Evolutionary conservation across 2,797 vertebrate species (phyloP), one percentile per base, ranked within the genome.

Genomic region (Danio kyathit): DNA sequence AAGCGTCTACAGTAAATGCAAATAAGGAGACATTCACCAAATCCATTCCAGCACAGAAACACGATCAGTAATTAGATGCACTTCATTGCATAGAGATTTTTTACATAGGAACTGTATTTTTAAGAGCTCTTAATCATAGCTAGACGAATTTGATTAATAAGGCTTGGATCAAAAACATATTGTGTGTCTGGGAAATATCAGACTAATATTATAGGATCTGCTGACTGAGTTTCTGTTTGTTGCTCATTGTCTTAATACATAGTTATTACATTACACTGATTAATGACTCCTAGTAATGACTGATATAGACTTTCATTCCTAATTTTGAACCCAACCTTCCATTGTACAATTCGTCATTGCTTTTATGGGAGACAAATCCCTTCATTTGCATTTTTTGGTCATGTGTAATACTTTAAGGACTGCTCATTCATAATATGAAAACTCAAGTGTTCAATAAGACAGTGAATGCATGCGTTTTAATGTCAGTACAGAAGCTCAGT

Each of bases 1-100:
- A 56, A 29, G 60, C 43, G 70, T 80, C 80, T 74, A 72, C 52
- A 81, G 57, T 57, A 56, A 60, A 85, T 81, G 82, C 69, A 84
- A 84, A 84, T 71, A 74, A 77, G 54, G 69, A 61, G 49, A 76
- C 7, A 48, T 63, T 60, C 65, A 40, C 40, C 29, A 51, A 76
- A 76, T 72, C 19, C 63, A 57, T 77, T 77, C 16, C 51, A 57
- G 52, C 41, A 51, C 51, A 19, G 64, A 61, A 82, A 75, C 60
- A 46, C 43, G 40, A 70, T 66, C 8, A 54, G 29, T 54, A n/a
- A n/a, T 73, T 46, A 73, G 13, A 44, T 59, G 13, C 10, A 11
- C 17, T 59, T 73, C 41, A 46, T 11, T 59, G 41, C 54, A 64
- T 21, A 12, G 16, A 16, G 41, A 13, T 21, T 41, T 65, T 7